Percentiles rank a stretch among this genome's conserved stretches.
Evolutionary conservation across 2,797 vertebrate species (phyloP).

Genomic region (Leucoraja ocellata): DNA sequence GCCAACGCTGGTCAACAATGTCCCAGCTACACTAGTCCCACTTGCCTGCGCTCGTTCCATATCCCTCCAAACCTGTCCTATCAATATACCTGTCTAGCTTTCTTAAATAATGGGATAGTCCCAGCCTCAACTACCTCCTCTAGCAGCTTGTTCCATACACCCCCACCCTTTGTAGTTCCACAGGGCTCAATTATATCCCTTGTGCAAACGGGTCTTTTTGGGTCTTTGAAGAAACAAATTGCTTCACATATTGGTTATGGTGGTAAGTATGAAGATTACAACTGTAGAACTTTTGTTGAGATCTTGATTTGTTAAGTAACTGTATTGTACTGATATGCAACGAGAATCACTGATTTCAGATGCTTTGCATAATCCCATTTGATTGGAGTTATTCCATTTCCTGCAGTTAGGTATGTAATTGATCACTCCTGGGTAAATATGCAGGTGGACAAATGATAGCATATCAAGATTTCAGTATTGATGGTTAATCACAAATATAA

Average conservation of each 20-base stretch:
- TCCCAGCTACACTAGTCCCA: no score
- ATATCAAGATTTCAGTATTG: no score
- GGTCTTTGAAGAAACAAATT: not conserved
- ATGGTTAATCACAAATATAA: no score
- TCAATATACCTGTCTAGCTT: no score
- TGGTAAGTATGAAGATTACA: not conserved
- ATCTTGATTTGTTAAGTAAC: not conserved
- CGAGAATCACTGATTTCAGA: not conserved
- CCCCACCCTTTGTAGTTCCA: no score
- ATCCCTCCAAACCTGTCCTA: no score
- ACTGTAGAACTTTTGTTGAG: not conserved
- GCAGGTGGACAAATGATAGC: not conserved
- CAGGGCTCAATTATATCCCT: not conserved
- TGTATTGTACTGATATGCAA: not conserved
- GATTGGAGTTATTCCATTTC: not conserved
- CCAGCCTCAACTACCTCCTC: no score
- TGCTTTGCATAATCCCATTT: not conserved
- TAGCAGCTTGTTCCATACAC: no score
- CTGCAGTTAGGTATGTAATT: not conserved
- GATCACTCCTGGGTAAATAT: not conserved
- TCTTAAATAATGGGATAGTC: no score
- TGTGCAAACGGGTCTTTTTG: not conserved
- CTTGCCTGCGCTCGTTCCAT: no score
- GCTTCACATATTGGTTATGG: not conserved
- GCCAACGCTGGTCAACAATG: no score